phyloP scores from a whole-genome alignment of 2,888 invertebrate species.

The Amphipoea oculea region DNA sequence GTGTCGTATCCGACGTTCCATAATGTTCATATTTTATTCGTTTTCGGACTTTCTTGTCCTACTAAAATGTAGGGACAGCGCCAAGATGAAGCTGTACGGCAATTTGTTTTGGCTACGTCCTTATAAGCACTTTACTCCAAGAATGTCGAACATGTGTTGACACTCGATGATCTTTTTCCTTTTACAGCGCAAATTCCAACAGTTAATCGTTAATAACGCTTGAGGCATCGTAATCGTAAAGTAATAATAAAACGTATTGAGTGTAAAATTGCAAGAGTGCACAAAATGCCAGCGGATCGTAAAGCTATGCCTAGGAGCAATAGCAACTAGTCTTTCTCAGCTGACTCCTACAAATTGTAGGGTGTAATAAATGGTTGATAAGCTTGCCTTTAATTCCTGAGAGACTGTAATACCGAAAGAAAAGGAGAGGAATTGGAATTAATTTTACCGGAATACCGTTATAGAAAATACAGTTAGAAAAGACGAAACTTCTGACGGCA shows the following conservation, averaged over 20 bases:
- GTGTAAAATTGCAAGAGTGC: constrained; percentile 46
- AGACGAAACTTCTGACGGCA: constrained; percentile 39
- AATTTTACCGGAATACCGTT: constrained; percentile 21
- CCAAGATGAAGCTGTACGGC: constrained; percentile 48
- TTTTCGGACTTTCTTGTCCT: constrained; percentile 71
- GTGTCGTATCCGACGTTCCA: constrained; percentile 73
- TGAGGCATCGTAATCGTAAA: constrained; percentile 38
- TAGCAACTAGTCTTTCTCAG: constrained; percentile 37
- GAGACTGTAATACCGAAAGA: constrained; percentile 6
- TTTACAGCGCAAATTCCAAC: constrained; percentile 44
- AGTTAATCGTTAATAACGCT: constrained; percentile 37
- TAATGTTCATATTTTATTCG: constrained; percentile 82
- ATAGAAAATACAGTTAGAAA: constrained; percentile 35
- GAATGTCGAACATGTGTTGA: constrained; percentile 30
- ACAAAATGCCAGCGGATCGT: constrained; percentile 43
- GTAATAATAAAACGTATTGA: constrained; percentile 49
- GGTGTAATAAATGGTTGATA: constrained; percentile 10
- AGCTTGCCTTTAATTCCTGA: constrained; percentile 15
- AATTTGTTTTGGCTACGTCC: constrained; percentile 62
- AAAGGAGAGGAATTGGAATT: constrained; percentile 6
- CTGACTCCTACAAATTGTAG: constrained; percentile 22
- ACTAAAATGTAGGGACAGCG: constrained; percentile 66
- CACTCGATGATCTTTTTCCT: constrained; percentile 36
- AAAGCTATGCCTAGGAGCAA: constrained; percentile 36
- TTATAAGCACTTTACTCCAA: constrained; percentile 25